Conservation (phyloP, 1,140 invertebrate genomes). For the Hylyphantes graminicola region DNA sequence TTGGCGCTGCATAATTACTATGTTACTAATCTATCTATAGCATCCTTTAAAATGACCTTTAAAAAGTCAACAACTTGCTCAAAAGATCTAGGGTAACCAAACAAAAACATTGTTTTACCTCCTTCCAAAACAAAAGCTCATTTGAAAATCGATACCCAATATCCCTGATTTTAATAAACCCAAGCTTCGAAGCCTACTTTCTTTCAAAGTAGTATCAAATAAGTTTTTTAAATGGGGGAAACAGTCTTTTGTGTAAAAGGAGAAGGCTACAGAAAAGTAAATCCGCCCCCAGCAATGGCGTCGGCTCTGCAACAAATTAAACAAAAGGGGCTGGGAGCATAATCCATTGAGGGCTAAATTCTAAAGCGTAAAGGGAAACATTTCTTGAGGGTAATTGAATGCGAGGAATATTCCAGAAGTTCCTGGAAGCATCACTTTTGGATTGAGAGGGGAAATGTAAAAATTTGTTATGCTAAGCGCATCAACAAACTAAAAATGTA, state of each 20-base stretch:
- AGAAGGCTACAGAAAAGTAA: slow-evolving; percentile 6
- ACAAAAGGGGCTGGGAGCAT: not conserved
- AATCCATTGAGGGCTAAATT: not conserved
- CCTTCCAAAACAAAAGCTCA: too few relatives aligned
- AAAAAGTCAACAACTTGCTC: too few relatives aligned
- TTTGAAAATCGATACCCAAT: too few relatives aligned
- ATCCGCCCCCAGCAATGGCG: not conserved
- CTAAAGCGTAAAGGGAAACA: slow-evolving; percentile 3
- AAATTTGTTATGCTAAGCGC: not conserved
- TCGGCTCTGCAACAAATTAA: not conserved
- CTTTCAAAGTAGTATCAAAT: too few relatives aligned
- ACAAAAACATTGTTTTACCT: too few relatives aligned
- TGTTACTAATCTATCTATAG: too few relatives aligned
- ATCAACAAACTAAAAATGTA: too few relatives aligned
- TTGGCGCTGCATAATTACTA: too few relatives aligned
- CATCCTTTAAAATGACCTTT: too few relatives aligned
- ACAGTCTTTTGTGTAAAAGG: not conserved
- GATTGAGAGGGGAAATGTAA: not conserved
- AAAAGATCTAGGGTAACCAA: too few relatives aligned
- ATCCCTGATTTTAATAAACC: too few relatives aligned
- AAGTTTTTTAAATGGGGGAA: not conserved
- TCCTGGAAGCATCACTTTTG: not conserved
- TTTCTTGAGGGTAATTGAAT: not conserved
- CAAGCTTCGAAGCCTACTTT: too few relatives aligned
- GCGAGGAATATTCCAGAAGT: not conserved